Conservation (phyloP, 2,888 invertebrate species). For the Apamea sordens region DNA sequence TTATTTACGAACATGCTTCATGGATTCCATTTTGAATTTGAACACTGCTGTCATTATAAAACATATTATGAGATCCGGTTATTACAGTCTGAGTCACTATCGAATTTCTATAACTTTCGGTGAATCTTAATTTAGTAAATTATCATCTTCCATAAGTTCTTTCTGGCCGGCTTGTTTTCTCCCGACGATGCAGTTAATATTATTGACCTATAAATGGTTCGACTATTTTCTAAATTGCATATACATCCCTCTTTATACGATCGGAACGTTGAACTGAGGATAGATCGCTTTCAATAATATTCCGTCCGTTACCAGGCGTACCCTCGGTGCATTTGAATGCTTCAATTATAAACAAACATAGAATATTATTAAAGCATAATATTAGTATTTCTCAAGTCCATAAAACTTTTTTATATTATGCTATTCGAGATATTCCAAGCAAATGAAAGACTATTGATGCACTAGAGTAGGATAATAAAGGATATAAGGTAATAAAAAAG, state of each 20-base stretch:
- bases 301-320: neutral
- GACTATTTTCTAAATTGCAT: conserved; percentile 14
- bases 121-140: conserved; percentile 38
- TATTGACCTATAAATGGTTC: conserved; percentile 9
- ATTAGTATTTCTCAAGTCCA: neutral
- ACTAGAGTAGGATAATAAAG: neutral
- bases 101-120: conserved; percentile 59
- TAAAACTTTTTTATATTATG: neutral
- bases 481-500: neutral
- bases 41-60: conserved; percentile 37
- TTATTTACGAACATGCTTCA: conserved; percentile 18
- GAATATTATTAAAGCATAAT: neutral
- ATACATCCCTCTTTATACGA: neutral
- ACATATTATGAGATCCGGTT: conserved; percentile 55
- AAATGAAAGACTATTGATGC: neutral
- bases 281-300: conserved; percentile 12
- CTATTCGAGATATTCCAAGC: neutral
- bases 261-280: neutral
- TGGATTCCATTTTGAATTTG: conserved; percentile 27
- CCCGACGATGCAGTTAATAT: neutral
- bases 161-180: conserved; percentile 25
- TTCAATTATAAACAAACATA: neutral
- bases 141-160: conserved; percentile 35
- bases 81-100: conserved; percentile 42
- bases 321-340: neutral